These are phyloP conservation scores for Apostichopus parvimensis DNA, from an alignment of 35 echinoderm and acorn worm species.

Conservation along the genomic window DNA sequence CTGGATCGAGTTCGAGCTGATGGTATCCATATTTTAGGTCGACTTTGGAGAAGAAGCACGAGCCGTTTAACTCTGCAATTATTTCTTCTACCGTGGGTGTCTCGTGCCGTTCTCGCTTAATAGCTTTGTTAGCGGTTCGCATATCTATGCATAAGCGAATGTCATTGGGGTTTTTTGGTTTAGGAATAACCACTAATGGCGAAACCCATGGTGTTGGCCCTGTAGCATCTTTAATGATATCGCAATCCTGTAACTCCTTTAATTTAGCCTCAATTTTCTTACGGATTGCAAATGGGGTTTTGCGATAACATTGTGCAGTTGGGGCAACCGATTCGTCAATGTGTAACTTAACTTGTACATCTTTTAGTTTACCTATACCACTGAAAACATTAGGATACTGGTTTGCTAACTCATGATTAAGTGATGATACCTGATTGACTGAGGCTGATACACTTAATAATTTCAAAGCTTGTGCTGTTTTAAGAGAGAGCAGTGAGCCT, in stretches of 20 bases:
- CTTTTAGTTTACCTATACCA: slow-evolving; percentile 60
- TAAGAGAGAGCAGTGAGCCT: neutral
- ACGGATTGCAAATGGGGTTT: slow-evolving; percentile 50
- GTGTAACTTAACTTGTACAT: slow-evolving; percentile 50
- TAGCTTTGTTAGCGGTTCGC: slow-evolving; percentile 69
- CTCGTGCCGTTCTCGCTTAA: slow-evolving; percentile 59
- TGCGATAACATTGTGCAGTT: slow-evolving; percentile 34
- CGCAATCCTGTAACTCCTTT: no score
- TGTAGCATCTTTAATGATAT: slow-evolving; percentile 23
- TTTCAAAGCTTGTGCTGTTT: slow-evolving; percentile 23
- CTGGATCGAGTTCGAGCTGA: slow-evolving; percentile 62
- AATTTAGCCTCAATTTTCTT: slow-evolving; percentile 50
- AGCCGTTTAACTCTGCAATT: slow-evolving; percentile 66
- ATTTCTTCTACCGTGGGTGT: slow-evolving; percentile 73
- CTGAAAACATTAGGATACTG: neutral
- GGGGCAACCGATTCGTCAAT: slow-evolving; percentile 52
- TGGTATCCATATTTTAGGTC: slow-evolving; percentile 75
- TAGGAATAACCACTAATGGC: slow-evolving; percentile 47
- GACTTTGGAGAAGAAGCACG: slow-evolving; percentile 65
- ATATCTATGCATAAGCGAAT: slow-evolving; percentile 72
- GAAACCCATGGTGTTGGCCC: slow-evolving; percentile 65
- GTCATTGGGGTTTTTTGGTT: slow-evolving; percentile 55
- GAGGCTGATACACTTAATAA: slow-evolving; percentile 39
- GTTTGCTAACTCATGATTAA: neutral
- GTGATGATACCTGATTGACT: neutral